Evolutionary conservation across 1,140 invertebrate genomes (phyloP).

Genomic region (Drusus annulatus): DNA sequence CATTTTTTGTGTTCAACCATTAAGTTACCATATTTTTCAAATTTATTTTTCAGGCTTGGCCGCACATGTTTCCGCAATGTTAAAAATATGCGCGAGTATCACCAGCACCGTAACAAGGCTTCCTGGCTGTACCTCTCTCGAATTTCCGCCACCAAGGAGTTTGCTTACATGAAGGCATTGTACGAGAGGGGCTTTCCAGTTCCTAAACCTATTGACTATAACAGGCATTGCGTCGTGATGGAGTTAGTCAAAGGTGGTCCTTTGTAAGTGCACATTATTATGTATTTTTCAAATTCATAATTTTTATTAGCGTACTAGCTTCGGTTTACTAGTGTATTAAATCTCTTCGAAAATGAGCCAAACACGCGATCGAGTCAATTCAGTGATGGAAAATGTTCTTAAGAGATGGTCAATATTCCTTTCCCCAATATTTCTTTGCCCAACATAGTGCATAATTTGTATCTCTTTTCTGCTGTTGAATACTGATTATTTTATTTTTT

Average conservation of each 20-base stretch:
- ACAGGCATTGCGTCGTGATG: conserved; percentile 98
- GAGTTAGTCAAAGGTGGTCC: conserved; percentile 87
- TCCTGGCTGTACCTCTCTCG: conserved; percentile 99
- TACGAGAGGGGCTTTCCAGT: conserved; percentile 94
- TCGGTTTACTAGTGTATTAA: no score
- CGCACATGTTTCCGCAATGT: conserved; percentile 97
- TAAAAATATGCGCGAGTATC: conserved; percentile 97
- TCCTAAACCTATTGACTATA: conserved; percentile 95
- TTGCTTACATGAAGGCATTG: conserved; percentile 97
- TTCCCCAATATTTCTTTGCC: no score
- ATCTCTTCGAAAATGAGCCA: no score
- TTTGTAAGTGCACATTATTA: conserved; percentile 72
- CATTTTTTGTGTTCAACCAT: no score
- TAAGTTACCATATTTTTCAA: no score
- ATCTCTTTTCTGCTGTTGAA: no score
- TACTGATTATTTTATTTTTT: background rate
- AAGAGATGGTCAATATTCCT: no score
- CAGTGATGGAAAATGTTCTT: no score
- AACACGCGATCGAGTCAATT: no score
- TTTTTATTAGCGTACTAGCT: no score
- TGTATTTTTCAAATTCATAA: no score
- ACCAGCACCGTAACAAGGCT: conserved; percentile 88
- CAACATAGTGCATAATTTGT: no score
- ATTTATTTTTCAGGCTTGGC: conserved; percentile 79
- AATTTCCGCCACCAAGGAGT: conserved; percentile 97